A percentile compares a stretch with the other conserved stretches of the same genome.
phyloP scores from a whole-genome alignment of 2,888 invertebrate genomes.

The Polydrusus tereticollis region DNA sequence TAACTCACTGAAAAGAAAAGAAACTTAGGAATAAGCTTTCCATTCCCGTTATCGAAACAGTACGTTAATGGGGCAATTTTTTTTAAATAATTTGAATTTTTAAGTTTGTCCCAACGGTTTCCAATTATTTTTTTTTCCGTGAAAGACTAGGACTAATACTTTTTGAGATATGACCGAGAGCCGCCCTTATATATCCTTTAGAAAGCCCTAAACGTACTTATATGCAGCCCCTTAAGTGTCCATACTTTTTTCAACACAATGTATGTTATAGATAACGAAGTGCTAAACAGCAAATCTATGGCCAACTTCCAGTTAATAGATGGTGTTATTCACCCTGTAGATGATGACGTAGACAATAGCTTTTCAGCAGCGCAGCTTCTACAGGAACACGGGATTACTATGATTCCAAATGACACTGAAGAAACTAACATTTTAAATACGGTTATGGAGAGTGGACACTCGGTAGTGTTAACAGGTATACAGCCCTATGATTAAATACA shows the following conservation, averaged over 20 bases:
- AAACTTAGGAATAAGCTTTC: too few relatives aligned
- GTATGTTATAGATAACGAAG: slow-evolving; percentile 9
- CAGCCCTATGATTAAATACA: neutral
- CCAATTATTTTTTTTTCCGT: too few relatives aligned
- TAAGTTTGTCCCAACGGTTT: too few relatives aligned
- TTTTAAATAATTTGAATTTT: too few relatives aligned
- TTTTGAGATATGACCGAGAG: too few relatives aligned
- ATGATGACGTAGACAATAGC: slow-evolving; percentile 39
- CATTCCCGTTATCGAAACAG: too few relatives aligned
- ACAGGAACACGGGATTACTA: slow-evolving; percentile 87
- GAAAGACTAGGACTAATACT: too few relatives aligned
- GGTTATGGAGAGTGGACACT: slow-evolving; percentile 88
- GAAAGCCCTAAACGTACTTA: too few relatives aligned
- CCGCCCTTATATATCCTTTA: too few relatives aligned
- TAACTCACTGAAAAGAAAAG: neutral
- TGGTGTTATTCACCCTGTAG: slow-evolving; percentile 6
- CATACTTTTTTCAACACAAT: too few relatives aligned
- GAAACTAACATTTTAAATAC: slow-evolving; percentile 80
- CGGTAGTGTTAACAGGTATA: slow-evolving; percentile 85
- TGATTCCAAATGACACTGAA: slow-evolving; percentile 80
- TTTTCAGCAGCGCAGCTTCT: slow-evolving; percentile 73
- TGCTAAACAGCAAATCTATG: neutral
- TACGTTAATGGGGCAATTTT: too few relatives aligned
- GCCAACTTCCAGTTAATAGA: slow-evolving; percentile 29
- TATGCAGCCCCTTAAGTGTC: too few relatives aligned